phyloP scores from a whole-genome alignment of 2,113 vertebrate species.

The Mobula hypostoma region DNA sequence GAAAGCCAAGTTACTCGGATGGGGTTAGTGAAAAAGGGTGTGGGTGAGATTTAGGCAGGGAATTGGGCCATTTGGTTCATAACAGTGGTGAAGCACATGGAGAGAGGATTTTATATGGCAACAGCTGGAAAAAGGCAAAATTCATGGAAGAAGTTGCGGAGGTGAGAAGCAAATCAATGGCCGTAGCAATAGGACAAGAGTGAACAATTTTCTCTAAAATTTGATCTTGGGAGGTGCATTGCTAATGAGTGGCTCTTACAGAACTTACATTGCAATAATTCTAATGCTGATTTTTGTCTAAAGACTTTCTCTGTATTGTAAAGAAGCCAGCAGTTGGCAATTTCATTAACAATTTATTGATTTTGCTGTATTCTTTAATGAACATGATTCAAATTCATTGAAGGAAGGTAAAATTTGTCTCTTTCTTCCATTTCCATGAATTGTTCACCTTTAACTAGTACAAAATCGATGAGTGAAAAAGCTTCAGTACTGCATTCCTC shows the following conservation, averaged over 20 bases:
- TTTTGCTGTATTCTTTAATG: constrained; percentile 10
- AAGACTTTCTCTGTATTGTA: constrained; percentile 20
- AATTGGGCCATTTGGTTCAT: background rate
- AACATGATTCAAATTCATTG: background rate
- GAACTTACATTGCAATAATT: background rate
- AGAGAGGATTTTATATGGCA: too few species aligned
- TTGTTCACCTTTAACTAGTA: background rate
- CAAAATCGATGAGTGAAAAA: background rate
- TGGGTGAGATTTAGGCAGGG: background rate
- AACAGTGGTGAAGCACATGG: background rate
- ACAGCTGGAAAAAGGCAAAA: background rate
- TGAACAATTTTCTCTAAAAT: background rate
- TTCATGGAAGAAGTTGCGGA: background rate
- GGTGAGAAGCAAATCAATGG: background rate
- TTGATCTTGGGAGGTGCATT: background rate
- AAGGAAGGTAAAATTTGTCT: constrained; percentile 4
- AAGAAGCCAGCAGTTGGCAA: background rate
- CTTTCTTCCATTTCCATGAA: background rate
- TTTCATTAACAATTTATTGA: constrained; percentile 33
- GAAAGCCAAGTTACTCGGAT: too few species aligned
- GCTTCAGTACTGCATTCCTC: background rate
- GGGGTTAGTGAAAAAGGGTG: background rate
- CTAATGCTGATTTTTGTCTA: background rate
- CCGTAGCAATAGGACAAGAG: background rate
- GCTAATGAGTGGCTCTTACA: background rate